phyloP scores from a whole-genome alignment of 2,888 invertebrate species.

The Rapana venosa region DNA sequence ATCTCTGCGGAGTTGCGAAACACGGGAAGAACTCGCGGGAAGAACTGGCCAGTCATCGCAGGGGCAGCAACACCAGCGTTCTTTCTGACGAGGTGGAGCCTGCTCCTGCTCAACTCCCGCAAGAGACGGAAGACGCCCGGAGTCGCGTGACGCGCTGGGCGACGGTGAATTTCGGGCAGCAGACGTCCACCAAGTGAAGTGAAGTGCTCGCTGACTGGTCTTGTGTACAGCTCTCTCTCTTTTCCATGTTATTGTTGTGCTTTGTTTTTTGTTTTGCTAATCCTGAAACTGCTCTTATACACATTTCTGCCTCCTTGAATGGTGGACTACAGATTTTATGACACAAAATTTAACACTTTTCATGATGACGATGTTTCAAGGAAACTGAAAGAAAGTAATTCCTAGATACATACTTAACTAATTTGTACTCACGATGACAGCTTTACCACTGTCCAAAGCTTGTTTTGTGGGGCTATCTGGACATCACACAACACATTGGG shows the following conservation, averaged over 20 bases:
- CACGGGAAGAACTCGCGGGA: background rate
- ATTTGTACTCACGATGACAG: too few species aligned
- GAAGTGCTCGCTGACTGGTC: background rate
- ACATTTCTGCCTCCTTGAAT: too few species aligned
- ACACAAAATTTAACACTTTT: too few species aligned
- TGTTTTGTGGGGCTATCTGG: too few species aligned
- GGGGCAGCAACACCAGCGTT: constrained; percentile 31
- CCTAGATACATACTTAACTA: too few species aligned
- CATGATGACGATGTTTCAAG: too few species aligned
- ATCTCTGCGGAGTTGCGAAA: background rate
- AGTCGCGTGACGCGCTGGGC: constrained; percentile 39
- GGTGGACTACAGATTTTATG: too few species aligned
- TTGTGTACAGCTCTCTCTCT: background rate
- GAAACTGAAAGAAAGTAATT: too few species aligned
- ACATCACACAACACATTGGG: too few species aligned
- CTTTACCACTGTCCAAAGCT: too few species aligned
- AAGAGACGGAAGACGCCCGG: constrained; percentile 25
- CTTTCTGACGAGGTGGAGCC: constrained; percentile 30
- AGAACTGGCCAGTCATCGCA: background rate
- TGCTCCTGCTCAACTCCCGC: background rate
- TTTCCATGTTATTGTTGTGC: background rate
- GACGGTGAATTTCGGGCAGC: background rate
- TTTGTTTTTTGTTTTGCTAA: background rate
- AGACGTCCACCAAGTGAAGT: background rate
- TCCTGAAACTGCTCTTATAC: too few species aligned